Evolutionary conservation across 2,888 invertebrate genomes (phyloP), one percentile per base, ranked within the genome.

Genomic region (Volucella inflata): DNA sequence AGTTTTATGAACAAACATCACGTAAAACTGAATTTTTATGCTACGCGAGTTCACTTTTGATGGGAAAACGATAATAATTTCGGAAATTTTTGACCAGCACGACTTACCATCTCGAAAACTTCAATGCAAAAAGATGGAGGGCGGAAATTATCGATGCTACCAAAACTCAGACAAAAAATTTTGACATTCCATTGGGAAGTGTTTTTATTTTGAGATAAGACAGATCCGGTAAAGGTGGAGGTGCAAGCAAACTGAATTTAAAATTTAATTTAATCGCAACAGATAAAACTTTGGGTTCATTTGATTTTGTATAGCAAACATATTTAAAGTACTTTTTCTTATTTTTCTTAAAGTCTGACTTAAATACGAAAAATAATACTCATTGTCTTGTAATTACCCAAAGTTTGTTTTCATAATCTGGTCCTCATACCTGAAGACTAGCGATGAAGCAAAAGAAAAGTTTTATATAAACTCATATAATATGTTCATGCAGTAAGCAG

Each of bases 111-210:
- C 89, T 89, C 89, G 90, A 90, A 89, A 90, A 91, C 87, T 88
- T 90, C 89, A 89, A 89, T 89, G 89, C 90, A 90, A 90, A 92
- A 92, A 92, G 92, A 92, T 91, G 90, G 91, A 90, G 89, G 89
- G 72, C 91, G 92, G 92, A 92, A 91, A 90, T 88, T 83, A 77
- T 77, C 89, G 90, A 89, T 87, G 88, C 87, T 89, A 90, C 91
- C 91, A 91, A 88, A 64, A 62, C 71, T 16, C 46, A 57, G 60
- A 53, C 65, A 16, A 62, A 21, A 81, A 74, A 65, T 72, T 16
- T 62, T 76, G 67, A 72, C 81, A 70, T 21, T 79, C 65, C 44
- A 10, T 1, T n/a, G 9, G 53, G 38, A 30, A 12, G 74, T 46
- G 80, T 14, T 74, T 17, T 14, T 64, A 67, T 48, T 46, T 16